These are phyloP conservation scores for Tinamus major DNA, from an alignment of 2,797 vertebrate species.

Conservation along the genomic window DNA sequence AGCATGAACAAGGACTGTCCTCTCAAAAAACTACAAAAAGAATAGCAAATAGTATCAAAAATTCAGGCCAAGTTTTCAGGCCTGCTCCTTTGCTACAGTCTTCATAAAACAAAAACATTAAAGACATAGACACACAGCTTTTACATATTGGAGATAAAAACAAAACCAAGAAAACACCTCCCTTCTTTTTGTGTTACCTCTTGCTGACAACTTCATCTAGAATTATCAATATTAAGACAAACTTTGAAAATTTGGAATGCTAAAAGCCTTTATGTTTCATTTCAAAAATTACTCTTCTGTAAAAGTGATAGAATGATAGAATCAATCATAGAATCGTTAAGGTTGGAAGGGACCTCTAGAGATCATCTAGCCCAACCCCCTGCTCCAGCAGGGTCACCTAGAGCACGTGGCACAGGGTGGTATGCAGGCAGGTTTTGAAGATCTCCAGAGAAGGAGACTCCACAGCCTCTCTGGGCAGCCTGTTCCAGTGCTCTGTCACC, in stretches of 20 bases:
- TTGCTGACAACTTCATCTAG: not conserved
- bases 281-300: not conserved
- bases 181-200: not conserved
- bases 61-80: not conserved
- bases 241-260: not conserved
- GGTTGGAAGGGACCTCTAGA: no score
- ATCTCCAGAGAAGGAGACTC: no score
- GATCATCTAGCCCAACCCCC: no score
- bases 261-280: not conserved
- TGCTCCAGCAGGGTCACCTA: no score
- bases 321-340: no score
- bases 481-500: no score
- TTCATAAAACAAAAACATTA: not conserved
- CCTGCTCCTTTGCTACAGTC: not conserved
- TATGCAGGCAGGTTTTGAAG: no score
- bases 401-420: no score
- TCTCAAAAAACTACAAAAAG: not conserved
- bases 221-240: not conserved
- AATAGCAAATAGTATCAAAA: not conserved
- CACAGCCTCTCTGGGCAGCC: no score
- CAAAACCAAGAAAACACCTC: not conserved
- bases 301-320: not conserved
- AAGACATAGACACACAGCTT: not conserved
- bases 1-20: not conserved
- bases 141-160: not conserved